Evolutionary conservation across 1,140 invertebrate species (phyloP), one percentile per base, ranked within the genome.

Genomic region (Aphis gossypii): DNA sequence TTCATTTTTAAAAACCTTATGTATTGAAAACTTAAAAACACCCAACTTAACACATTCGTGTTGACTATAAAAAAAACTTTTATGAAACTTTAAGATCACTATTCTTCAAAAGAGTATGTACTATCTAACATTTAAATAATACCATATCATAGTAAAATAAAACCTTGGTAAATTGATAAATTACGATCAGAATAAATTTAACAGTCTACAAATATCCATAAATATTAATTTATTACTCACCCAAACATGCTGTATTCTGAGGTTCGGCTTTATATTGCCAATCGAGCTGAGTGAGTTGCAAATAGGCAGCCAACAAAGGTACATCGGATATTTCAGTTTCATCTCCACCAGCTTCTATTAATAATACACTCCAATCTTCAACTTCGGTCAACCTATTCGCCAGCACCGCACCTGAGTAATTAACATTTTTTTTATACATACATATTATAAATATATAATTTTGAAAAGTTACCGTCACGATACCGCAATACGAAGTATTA

Each of bases 211-310:
- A 76, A 60, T 82, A 30, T 38, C 35, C 21, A 23, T 38, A 6
- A 23, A 38, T 38, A 44, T 84, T 41, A 23, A 48, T 48, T 87
- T 46, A 23, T 87, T n/a, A 94, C n/a, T 95, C 95, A 97, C 97
- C 98, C 94, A 98, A 96, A 95, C 98, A 98, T 0, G 97, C 96
- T 8, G 97, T 97, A 91, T 97, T 97, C 95, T 98, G 97, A 0
- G 98, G 98, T 95, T 98, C 98, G 6, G 98, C 98, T 95, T 98
- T 98, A 95, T 98, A 99, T 94, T 98, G 97, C 98, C 98, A 99
- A 95, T 99, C 98, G 23, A 98, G 95, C 95, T 98, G 97, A 93
- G 97, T 98, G 18, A 98, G 96, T 95, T 99, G 98, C 14, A 99
- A 95, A 94, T 98, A 98, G 1, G 97, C 98, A 0, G 98, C 98